Base-by-base conservation (phyloP, 1,140 invertebrate genomes). In the Pemphigus obesinymphae region DNA sequence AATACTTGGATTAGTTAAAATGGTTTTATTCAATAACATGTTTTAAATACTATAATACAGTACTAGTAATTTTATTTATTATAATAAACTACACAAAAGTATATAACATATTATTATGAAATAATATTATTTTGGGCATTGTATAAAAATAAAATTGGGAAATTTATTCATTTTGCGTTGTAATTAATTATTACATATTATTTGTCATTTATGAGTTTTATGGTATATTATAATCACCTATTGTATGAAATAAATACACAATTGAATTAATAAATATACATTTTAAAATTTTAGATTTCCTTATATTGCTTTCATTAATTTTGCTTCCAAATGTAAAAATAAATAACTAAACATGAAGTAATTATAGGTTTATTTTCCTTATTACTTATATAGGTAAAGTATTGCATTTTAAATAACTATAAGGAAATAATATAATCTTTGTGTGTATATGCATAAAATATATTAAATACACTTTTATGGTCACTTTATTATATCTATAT, bases 371-470 rank as follows among this genome's bases (percentile, higher is more conserved):
- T 31, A 6, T 72, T 10, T 20, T 31, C 15, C 13, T 40, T 55
- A 5, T 72, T 48, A 7, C 34, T 68, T 23, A 23, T 11, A 73
- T 73, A 20, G 45, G 45, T 73, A 73, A 48, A 31, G 45, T 73
- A 50, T 73, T 31, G 17, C 7, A 31, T 73, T 73, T 70, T 73
- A 50, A 72, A 48, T 72, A 72, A 48, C 43, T 73, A 73, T 73
- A 26, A 73, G 17, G 50, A 29, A 50, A 73, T 73, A 20, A 29
- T 72, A 50, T 68, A 43, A 50, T 50, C n/a, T 23, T 31, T 48
- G 29, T 43, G 17, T 40, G 7, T 23, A 5, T 72, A 26, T 72
- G 8, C 26, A 4, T 45, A 8, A n/a, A 26, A 73, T 31, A 50
- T 73, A 73, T 11, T 73, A 13, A 31, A 68, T n/a, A 45, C 11